Base-by-base conservation (phyloP, 2,888 invertebrate species). In the Cosmia pyralina region DNA sequence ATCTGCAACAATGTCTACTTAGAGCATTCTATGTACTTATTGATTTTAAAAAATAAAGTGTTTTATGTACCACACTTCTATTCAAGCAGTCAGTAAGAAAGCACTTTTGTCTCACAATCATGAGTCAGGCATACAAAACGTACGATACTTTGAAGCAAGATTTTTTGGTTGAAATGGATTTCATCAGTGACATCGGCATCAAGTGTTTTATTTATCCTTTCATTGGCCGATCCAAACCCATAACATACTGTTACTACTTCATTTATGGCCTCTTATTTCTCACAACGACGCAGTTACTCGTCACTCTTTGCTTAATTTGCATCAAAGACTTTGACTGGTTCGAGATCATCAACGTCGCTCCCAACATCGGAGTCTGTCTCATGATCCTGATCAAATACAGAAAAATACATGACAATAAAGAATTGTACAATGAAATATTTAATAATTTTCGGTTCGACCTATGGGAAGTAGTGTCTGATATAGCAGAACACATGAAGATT, bases 171-270 rank as follows among this genome's bases (percentile, higher is more conserved):
- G 93, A 92, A 88, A 84, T 94, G 66, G 84, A 91, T 73, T 93
- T 87, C 57, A 80, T 95, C 19, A 81, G 86, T 48, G 86, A 83
- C 34, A 83, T 93, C 10, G 92, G 92, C 2, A 76, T 84, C 7
- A 92, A 90, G 83, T 81, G 93, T 59, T 95, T 92, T 66, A 82
- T 94, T 4, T 93, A 85, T 73, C 95, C 95, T 17, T 94, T 94
- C 66, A 84, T 86, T 34, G 90, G 87, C 4, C 89, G 88, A 73
- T 87, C 90, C 0, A 93, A 88, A 77, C 22, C 53, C 2, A 82
- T 84, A 28, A 48, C 86, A 6, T 65, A 84, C 15, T 90, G 90
- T 53, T 95, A 88, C 71, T 75, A 88, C 22, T 34, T 90, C 1
- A 87, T 87, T 3, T 88, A 81, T 34, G 68, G 85, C 11, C 78